A percentile compares a stretch with the other conserved stretches of the same genome.
phyloP scores from a whole-genome alignment of 2,888 invertebrate genomes.

The Pyrochroa serraticornis region DNA sequence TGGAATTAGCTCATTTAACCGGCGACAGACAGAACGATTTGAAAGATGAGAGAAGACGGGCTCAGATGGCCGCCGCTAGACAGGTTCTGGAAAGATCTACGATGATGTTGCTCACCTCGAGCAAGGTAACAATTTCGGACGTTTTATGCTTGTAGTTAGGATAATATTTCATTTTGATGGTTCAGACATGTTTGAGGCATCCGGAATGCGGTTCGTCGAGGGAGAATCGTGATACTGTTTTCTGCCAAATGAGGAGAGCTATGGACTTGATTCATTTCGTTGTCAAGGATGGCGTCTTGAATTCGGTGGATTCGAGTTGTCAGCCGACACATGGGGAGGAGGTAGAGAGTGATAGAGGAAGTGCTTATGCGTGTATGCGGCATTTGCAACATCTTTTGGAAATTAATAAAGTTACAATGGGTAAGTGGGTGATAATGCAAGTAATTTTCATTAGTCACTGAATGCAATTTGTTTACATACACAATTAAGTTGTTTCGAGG shows the following conservation, averaged over 20 bases:
- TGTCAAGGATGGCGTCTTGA: conserved; percentile 92
- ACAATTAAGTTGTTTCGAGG: conserved; percentile 1
- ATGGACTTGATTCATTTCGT: conserved; percentile 98
- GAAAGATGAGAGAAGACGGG: conserved; percentile 90
- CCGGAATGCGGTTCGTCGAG: conserved; percentile 91
- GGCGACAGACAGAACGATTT: conserved; percentile 82
- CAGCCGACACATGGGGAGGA: conserved; percentile 62
- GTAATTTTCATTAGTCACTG: not conserved
- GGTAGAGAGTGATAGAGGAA: conserved; percentile 69
- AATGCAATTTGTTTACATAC: conserved; percentile 2
- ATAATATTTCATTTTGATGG: conserved; percentile 2
- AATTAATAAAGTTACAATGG: conserved; percentile 78
- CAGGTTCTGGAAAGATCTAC: conserved; percentile 95
- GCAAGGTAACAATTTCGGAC: conserved; percentile 70
- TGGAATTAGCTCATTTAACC: conserved; percentile 94
- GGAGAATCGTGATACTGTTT: conserved; percentile 96
- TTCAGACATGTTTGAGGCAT: conserved; percentile 88
- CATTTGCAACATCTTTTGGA: conserved; percentile 87
- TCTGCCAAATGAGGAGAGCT: conserved; percentile 96
- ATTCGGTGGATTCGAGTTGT: conserved; percentile 58
- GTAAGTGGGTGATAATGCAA: conserved; percentile 35
- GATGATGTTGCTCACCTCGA: conserved; percentile 94
- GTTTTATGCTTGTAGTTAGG: conserved; percentile 3
- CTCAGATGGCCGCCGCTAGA: conserved; percentile 96
- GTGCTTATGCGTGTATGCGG: conserved; percentile 81